Conservation (phyloP, 2,888 invertebrate genomes). For the Zeuzera pyrina region DNA sequence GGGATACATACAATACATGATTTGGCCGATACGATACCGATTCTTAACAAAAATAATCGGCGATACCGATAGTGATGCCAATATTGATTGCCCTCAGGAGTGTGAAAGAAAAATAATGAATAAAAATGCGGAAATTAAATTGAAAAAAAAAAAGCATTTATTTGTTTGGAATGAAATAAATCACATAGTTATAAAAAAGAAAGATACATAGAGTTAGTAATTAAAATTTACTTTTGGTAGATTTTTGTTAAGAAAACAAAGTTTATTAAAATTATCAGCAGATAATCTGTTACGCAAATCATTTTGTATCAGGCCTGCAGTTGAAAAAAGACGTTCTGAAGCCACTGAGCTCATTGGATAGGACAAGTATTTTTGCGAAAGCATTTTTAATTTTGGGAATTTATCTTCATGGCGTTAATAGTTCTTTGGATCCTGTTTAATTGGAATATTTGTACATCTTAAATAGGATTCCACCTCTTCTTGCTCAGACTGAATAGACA, state of each 20-base stretch:
- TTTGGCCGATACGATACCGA: no score
- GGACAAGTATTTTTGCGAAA: neutral
- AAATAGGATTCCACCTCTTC: neutral
- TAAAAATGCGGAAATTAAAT: neutral
- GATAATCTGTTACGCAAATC: neutral
- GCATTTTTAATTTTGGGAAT: neutral
- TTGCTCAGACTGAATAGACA: neutral
- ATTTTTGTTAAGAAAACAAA: neutral
- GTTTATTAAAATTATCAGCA: neutral
- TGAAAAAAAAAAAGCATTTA: neutral
- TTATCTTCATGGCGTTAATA: neutral
- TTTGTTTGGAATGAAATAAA: neutral
- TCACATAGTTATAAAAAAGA: neutral
- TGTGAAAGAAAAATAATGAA: neutral
- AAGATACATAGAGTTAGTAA: neutral
- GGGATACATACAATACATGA: no score
- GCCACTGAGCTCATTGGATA: neutral
- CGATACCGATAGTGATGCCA: no score
- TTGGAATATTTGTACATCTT: neutral
- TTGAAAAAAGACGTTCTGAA: neutral
- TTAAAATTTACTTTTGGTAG: neutral
- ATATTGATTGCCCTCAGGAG: no score
- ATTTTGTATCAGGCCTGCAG: neutral
- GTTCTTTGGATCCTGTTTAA: neutral
- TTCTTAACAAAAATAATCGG: no score